Conservation (phyloP, 2,113 vertebrate genomes). For the Cinclus cinclus region DNA sequence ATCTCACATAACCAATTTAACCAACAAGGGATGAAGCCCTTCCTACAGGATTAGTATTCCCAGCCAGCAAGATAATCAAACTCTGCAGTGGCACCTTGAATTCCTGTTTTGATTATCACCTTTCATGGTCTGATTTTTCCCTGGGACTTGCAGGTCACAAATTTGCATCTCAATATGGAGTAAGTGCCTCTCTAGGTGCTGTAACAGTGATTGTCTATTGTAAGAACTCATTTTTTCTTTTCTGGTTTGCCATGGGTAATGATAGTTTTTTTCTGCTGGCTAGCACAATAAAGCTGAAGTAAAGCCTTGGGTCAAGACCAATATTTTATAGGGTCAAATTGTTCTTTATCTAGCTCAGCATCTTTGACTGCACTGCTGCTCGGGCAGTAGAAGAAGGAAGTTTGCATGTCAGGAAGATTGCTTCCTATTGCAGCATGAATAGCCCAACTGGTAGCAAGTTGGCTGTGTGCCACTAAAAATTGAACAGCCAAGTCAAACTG, state of each 20-base stretch:
- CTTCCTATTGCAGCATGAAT: slow-evolving; percentile 77
- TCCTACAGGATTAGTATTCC: background rate
- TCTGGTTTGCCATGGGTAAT: background rate
- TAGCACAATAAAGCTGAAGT: background rate
- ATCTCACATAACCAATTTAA: background rate
- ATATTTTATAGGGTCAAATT: background rate
- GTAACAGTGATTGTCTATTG: background rate
- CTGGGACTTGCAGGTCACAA: background rate
- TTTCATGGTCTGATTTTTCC: background rate
- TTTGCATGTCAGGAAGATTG: slow-evolving; percentile 67
- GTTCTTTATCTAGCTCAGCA: slow-evolving; percentile 37
- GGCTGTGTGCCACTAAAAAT: slow-evolving; percentile 67
- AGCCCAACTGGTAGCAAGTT: slow-evolving; percentile 67
- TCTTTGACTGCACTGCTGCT: slow-evolving; percentile 43
- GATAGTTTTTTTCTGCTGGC: background rate
- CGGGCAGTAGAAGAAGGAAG: slow-evolving; percentile 65
- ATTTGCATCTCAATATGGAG: background rate
- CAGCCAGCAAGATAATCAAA: background rate
- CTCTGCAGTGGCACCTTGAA: background rate
- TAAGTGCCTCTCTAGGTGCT: background rate
- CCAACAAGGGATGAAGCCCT: background rate
- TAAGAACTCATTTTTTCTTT: background rate
- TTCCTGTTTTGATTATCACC: background rate
- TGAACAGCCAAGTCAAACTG: slow-evolving; percentile 42
- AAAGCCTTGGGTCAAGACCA: background rate